Base-by-base conservation (phyloP, 2,797 vertebrate species). In the Coendou prehensilis region DNA sequence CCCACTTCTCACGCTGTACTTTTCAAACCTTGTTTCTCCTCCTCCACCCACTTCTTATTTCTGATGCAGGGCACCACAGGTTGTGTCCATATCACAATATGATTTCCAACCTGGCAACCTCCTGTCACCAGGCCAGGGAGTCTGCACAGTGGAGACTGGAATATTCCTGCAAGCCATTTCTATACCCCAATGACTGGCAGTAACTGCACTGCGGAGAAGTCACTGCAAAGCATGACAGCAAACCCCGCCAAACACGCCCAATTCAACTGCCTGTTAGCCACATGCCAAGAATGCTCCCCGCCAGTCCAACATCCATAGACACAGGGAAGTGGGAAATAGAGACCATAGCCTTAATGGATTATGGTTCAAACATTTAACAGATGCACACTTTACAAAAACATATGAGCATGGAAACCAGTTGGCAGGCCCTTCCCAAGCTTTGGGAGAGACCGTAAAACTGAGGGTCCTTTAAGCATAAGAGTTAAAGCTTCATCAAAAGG, bases 21-120 rank as follows among this genome's bases (percentile, higher is more conserved):
- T 67, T 33, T 52, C 10, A 50, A 10, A 3, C 8, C 30, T 37
- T 23, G 23, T 57, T 33, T 91, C 52, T 79, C 45, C 61, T 79
- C 18, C 1, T 5, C 37, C 10, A 6, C 26, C 18, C 50, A 0
- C 0, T 17, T 3, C 0, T 18, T 2, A 1, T 15, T 30, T 69
- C 87, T 7, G 17, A 59, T 22, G 17, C 33, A 14, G 45, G 45
- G 47, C 20, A 41, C 30, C n/a, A 78, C 5, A 69, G 33, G 5
- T 20, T 14, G 17, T 17, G 28, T 80, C 59, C 30, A 2, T 20
- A 17, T 54, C 15, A 3, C 14, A 10, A 7, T 26, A n/a, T 22
- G 50, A 56, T 63, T 37, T 71, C 79, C 52, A 87, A 9, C 30
- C 9, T 59, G 33, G 63, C 30, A 1, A 6, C 2, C 23, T 54